These are phyloP conservation scores for Bathynomus jamesi DNA, from an alignment of 1,140 invertebrate genomes.

Conservation along the genomic window DNA sequence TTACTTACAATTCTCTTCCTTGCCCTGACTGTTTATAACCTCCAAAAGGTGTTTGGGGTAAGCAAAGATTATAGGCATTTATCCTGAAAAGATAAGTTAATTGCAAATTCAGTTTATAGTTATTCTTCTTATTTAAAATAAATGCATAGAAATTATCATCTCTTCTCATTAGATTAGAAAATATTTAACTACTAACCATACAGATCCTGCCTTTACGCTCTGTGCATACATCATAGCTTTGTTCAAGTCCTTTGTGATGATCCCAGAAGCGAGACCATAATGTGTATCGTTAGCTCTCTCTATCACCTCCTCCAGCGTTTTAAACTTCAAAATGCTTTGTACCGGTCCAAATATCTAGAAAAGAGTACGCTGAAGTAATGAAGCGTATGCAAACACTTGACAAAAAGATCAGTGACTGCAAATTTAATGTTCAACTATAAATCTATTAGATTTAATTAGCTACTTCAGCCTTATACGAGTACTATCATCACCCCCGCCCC, in stretches of 20 bases:
- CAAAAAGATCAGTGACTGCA: no score
- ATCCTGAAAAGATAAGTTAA: neutral
- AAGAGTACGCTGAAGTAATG: no score
- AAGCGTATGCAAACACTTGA: no score
- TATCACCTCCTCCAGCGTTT: constrained; percentile 77
- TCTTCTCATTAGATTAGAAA: neutral
- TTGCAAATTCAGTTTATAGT: no score
- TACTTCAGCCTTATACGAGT: no score
- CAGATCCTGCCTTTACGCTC: constrained; percentile 72
- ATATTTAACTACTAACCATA: constrained; percentile 53
- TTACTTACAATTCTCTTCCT: constrained; percentile 66
- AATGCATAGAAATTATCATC: constrained; percentile 15
- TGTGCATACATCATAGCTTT: constrained; percentile 67
- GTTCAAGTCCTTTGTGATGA: constrained; percentile 79
- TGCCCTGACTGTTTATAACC: constrained; percentile 79
- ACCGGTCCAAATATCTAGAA: constrained; percentile 37
- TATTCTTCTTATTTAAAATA: constrained; percentile 5
- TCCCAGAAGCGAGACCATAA: constrained; percentile 81
- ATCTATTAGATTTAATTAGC: no score
- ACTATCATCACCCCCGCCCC: no score
- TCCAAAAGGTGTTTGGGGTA: constrained; percentile 72
- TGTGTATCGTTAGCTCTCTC: constrained; percentile 76
- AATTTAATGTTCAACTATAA: no score
- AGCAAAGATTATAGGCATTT: constrained; percentile 42
- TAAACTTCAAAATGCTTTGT: constrained; percentile 51